Base-by-base conservation (phyloP, 2,797 vertebrate species). In the Alca torda region DNA sequence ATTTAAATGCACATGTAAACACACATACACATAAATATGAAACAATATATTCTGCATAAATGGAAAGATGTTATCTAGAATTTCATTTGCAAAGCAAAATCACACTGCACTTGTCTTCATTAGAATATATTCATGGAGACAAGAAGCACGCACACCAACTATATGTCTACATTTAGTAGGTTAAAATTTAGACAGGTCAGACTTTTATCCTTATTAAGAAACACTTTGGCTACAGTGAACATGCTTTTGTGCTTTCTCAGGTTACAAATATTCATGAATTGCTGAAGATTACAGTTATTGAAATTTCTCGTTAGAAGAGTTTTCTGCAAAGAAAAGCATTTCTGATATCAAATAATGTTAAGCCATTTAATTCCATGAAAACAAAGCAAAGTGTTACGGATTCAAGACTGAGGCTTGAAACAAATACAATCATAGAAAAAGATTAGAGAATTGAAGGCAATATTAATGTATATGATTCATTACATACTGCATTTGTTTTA, bases 41-140 rank as follows among this genome's bases (percentile, higher is more conserved):
- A 91, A 45, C 1, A 0, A 57, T 74, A 26, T 25, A 54, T 28
- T 61, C 64, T 75, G 28, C 50, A 61, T 61, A 89, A 88, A 72
- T 65, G 15, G 57, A 83, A 81, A 91, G 61, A n/a, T 75, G 21
- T 70, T 91, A 50, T 59, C 57, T 61, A 25, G 61, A 87, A 88
- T 80, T 91, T 87, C 33, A 90, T 96, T 93, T 96, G 82, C 76
- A 78, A 88, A 93, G 46, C 19, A 72, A 84, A 91, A 80, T 63
- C 69, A 53, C 56, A 45, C 21, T 78, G 46, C 59, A 56, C 57
- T 95, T 90, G 59, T 85, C 74, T 92, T 84, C 70, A 78, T 96
- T 93, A 78, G 56, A 72, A 54, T 75, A n/a, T n/a, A 88, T 91
- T 93, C 33, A 19, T 30, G 17, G 61, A 86, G 83, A 92, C 79